Conservation (phyloP, 2,797 vertebrate species). For the Coregonus ussuriensis region DNA sequence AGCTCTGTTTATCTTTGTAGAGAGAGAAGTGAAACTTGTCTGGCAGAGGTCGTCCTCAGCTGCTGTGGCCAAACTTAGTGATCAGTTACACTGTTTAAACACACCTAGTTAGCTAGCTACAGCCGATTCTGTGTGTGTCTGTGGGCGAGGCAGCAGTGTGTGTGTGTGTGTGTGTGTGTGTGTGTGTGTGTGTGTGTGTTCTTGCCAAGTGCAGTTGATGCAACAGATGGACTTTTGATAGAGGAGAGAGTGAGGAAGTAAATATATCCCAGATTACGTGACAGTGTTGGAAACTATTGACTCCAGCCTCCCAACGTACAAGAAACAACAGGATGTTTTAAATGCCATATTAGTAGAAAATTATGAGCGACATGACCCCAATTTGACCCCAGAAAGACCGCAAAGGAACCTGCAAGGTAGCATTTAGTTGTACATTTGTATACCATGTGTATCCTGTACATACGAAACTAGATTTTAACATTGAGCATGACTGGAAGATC, state of each 20-base stretch:
- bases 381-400: no score
- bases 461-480: no score
- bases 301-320: no score
- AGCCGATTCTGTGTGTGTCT: not conserved
- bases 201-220: constrained; percentile 1
- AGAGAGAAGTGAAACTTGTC: not conserved
- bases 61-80: not conserved
- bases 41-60: not conserved
- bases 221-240: not conserved
- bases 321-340: no score
- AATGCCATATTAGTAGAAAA: no score
- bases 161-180: no score
- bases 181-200: not conserved
- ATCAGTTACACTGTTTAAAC: not conserved
- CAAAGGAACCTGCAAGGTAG: no score
- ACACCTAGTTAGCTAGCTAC: not conserved
- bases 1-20: not conserved
- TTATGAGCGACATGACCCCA: no score
- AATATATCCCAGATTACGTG: not conserved
- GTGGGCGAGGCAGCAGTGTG: no score
- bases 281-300: no score
- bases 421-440: no score
- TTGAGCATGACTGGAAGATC: not conserved
- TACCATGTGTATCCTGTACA: no score
- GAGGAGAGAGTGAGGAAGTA: not conserved